Evolutionary conservation across 2,888 invertebrate species (phyloP), one percentile per base, ranked within the genome.

Genomic region (Pollenia griseotomentosa): DNA sequence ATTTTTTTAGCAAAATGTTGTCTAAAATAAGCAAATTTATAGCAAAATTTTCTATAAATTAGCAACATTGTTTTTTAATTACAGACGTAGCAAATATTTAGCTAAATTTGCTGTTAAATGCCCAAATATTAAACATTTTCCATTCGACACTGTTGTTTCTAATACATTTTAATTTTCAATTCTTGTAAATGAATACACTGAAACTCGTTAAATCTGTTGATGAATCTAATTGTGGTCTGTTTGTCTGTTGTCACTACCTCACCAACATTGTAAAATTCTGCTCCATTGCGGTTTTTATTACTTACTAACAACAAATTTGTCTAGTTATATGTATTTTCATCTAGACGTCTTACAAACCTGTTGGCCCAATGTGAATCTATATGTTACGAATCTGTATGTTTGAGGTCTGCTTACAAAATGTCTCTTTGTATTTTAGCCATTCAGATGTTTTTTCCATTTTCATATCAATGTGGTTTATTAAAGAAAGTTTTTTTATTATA

Each of bases 291-390:
- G 65, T 46, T 77, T 75, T 81, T 42, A 51, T 63, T 48, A 46
- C 33, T 75, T 77, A 46, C 51, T 19, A 23, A 2, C 19, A 57
- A 73, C 19, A 66, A 51, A 33, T 66, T n/a, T 44, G 16, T 48
- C 40, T n/a, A 55, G 51, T 59, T 73, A 40, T 46, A 40, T 9
- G 14, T 51, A 6, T 16, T 46, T 44, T 10, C 2, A 4, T 42
- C 4, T 6, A 61, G n/a, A 57, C 61, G 77, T 85, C 19, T 68
- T 74, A 78, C n/a, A 78, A 82, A 86, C 85, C 85, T 86, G 73
- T 78, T 86, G 85, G 78, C 73, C 85, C 44, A 74, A 65, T 80
- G 63, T 51, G 33, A 33, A 33, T 68, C 61, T 42, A 46, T 48
- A 75, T 19, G 55, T 44, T 70, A 51, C 16, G 23, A 61, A 48